Base-by-base conservation (phyloP, 2,113 vertebrate genomes). In the Butorides virescens region DNA sequence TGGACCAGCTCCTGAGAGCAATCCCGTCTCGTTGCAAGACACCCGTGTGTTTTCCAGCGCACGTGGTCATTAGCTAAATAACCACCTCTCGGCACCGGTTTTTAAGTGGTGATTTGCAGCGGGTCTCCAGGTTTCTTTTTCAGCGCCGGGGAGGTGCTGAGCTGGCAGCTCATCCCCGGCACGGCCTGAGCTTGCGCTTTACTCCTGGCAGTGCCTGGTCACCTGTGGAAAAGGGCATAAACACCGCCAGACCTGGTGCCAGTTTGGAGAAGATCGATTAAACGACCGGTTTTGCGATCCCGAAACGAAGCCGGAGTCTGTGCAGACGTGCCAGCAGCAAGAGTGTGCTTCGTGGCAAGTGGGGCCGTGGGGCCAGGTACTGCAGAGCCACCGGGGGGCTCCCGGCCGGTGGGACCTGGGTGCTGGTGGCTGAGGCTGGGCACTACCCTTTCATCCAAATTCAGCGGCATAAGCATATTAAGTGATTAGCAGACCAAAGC, bases 291-390 rank as follows among this genome's bases (percentile, higher is more conserved):
- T 99, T 74, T 99, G 99, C 9, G 98, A 99, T 74, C 97, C 96
- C 1, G 98, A 98, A 30, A 97, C 98, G 6, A 99, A 99, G 97
- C 99, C 99, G 0, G 98, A 98, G 77, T 99, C 99, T 0, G 98
- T 98, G 87, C 99, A 99, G 97, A 92, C 95, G 4, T 99, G 99
- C 97, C 99, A 99, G 95, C 99, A 99, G 94, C 99, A 99, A 94
- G 99, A 99, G 89, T 99, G 99, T 96, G 99, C 99, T 13, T 98
- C 99, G 49, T 99, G 99, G 99, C 99, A 99, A 98, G 99, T 99
- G 29, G 99, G 99, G 87, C 98, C 99, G 1, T 99, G 99, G 99
- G 99, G 99, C 94, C 99, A 99, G 99, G 99, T 99, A 98, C 87
- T 25, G 42, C 47, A 97, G 98, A 86, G 86, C 83, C 13, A 29